A percentile compares a stretch with the other conserved stretches of the same genome.
Conservation (phyloP, 2,888 invertebrate genomes). For the Synergus japonicus region DNA sequence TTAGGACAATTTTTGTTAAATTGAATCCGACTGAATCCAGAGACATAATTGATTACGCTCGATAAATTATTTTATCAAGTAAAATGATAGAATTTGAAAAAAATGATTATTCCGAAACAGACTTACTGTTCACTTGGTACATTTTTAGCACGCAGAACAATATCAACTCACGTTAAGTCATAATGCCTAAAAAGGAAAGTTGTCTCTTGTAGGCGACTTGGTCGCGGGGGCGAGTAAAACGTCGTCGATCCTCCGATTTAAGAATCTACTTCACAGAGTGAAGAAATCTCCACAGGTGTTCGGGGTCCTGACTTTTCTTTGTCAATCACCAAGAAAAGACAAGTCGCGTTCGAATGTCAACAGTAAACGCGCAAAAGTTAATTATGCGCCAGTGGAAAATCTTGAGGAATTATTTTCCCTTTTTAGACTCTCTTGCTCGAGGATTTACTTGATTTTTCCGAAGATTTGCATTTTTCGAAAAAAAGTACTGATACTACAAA, state of each 20-base stretch:
- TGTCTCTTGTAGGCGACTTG: constrained; percentile 62
- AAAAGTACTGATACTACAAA: neutral
- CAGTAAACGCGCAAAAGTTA: neutral
- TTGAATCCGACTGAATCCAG: neutral
- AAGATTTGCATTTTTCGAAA: neutral
- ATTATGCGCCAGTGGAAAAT: constrained; percentile 15
- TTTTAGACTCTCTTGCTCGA: neutral
- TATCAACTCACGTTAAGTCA: constrained; percentile 40
- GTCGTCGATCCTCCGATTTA: constrained; percentile 53
- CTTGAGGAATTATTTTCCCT: neutral
- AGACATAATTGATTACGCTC: neutral
- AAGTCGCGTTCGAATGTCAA: constrained; percentile 11
- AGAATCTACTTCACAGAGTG: constrained; percentile 42
- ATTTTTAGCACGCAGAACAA: constrained; percentile 15
- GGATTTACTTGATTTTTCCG: neutral
- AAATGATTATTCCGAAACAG: neutral
- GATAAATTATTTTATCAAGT: neutral
- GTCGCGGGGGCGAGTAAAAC: constrained; percentile 62
- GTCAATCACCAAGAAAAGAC: neutral
- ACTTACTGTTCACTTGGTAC: constrained; percentile 28
- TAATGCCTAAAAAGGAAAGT: constrained; percentile 65
- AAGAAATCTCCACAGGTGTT: constrained; percentile 56
- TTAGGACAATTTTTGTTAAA: too few species aligned
- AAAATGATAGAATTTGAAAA: neutral
- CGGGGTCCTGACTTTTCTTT: constrained; percentile 46